A percentile compares a stretch with the other conserved stretches of the same genome.
phyloP scores from a whole-genome alignment of 2,888 invertebrate species.

The Serrognathus titanus region DNA sequence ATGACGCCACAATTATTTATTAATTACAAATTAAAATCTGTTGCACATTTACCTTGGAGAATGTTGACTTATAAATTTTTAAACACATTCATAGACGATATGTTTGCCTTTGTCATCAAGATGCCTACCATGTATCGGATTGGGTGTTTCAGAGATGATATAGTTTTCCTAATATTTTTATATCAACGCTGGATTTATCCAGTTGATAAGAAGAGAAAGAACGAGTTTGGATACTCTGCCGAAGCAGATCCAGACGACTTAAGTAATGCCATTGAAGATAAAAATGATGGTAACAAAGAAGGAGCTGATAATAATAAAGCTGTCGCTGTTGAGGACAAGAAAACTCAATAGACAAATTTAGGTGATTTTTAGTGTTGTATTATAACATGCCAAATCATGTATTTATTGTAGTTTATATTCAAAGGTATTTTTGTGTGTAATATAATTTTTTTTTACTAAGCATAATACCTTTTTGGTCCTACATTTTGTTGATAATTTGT shows the following conservation, averaged over 20 bases:
- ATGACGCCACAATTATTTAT: slow-evolving; percentile 99
- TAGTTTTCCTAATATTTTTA: slow-evolving; percentile 97
- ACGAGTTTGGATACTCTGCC: slow-evolving; percentile 97
- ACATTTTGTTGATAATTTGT: neutral
- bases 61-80: slow-evolving; percentile 99
- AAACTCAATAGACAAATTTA: neutral
- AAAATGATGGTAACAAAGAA: slow-evolving; percentile 13
- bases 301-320: too few species aligned
- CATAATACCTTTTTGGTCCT: neutral
- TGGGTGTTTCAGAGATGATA: slow-evolving; percentile 98
- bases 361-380: neutral
- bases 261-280: slow-evolving; percentile 27
- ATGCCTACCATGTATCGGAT: slow-evolving; percentile 99
- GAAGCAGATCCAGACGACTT: slow-evolving; percentile 50
- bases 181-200: slow-evolving; percentile 99
- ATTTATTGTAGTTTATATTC: slow-evolving; percentile 10
- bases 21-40: slow-evolving; percentile 98
- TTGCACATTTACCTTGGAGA: slow-evolving; percentile 98
- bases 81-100: slow-evolving; percentile 99
- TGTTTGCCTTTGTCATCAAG: slow-evolving; percentile 99
- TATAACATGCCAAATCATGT: slow-evolving; percentile 3
- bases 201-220: slow-evolving; percentile 89
- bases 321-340: slow-evolving; percentile 3
- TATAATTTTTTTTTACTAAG: neutral
- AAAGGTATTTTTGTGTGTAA: neutral